Conservation (phyloP, 2,888 invertebrate genomes). For the Dicycla oo region DNA sequence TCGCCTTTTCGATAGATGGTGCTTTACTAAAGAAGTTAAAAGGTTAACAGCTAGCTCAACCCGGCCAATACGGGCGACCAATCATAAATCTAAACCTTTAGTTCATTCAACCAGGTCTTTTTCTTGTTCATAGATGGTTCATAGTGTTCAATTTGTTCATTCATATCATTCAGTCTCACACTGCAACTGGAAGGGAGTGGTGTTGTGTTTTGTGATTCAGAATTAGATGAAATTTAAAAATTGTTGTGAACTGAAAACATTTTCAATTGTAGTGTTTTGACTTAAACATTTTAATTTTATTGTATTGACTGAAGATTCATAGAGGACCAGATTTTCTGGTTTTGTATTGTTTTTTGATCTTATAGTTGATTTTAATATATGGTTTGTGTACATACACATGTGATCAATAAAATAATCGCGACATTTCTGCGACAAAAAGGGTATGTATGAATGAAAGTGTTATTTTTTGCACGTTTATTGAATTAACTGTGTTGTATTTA, state of each 20-base stretch:
- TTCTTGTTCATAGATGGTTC: slow-evolving; percentile 10
- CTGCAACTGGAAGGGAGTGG: slow-evolving; percentile 63
- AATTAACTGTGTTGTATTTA: slow-evolving; percentile 53
- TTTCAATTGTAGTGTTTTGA: slow-evolving; percentile 56
- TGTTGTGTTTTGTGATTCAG: slow-evolving; percentile 66
- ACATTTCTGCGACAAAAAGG: slow-evolving; percentile 75
- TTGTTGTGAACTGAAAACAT: slow-evolving; percentile 71
- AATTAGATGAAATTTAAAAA: slow-evolving; percentile 62
- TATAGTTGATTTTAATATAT: slow-evolving; percentile 64
- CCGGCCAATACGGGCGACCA: slow-evolving; percentile 36
- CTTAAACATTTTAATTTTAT: slow-evolving; percentile 18
- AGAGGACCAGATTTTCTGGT: slow-evolving; percentile 7
- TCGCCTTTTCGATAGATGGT: slow-evolving; percentile 43
- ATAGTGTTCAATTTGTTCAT: slow-evolving; percentile 29
- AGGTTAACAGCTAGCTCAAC: background rate
- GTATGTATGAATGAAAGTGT: slow-evolving; percentile 85
- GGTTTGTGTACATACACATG: slow-evolving; percentile 83
- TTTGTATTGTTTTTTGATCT: slow-evolving; percentile 42
- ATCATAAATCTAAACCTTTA: slow-evolving; percentile 45
- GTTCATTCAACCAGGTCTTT: slow-evolving; percentile 59
- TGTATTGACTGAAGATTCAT: slow-evolving; percentile 27
- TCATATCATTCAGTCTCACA: slow-evolving; percentile 73
- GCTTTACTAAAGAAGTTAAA: background rate
- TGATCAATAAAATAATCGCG: slow-evolving; percentile 82
- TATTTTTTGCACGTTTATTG: slow-evolving; percentile 52